phyloP scores from a whole-genome alignment of 2,113 vertebrate species.

The Equus przewalskii region DNA sequence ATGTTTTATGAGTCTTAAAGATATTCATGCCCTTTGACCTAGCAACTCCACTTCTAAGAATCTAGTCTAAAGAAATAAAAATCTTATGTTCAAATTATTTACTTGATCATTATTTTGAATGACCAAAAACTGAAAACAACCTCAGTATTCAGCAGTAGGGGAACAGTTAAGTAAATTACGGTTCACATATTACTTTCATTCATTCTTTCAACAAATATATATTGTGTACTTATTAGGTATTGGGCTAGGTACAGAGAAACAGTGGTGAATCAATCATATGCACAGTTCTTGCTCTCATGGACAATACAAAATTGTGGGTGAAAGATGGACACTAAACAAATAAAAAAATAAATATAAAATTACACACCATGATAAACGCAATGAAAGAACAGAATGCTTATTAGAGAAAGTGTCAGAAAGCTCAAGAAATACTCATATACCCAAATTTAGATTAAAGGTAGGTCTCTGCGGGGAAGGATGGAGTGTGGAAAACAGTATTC shows the following conservation, averaged over 20 bases:
- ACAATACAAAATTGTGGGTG: constrained; percentile 53
- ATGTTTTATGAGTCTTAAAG: constrained; percentile 56
- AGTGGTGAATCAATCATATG: constrained; percentile 25
- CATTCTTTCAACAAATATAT: constrained; percentile 56
- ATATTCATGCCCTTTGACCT: constrained; percentile 39
- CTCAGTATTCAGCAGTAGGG: constrained; percentile 57
- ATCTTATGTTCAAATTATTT: constrained; percentile 46
- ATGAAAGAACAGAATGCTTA: constrained; percentile 48
- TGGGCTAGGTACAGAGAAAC: constrained; percentile 17
- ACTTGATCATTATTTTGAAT: constrained; percentile 58
- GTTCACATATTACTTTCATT: constrained; percentile 44
- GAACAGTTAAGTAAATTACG: constrained; percentile 13
- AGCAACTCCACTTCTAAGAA: constrained; percentile 39
- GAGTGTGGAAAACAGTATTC: background rate
- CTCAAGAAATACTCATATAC: background rate
- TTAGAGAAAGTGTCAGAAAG: constrained; percentile 45
- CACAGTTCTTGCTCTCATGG: background rate
- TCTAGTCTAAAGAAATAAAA: constrained; percentile 39
- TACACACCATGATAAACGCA: constrained; percentile 39
- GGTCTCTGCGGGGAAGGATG: background rate
- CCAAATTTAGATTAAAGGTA: background rate
- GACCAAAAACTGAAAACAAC: constrained; percentile 53
- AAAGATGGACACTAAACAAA: constrained; percentile 37
- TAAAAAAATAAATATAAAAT: constrained; percentile 42
- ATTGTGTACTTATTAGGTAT: background rate